A percentile compares a stretch with the other conserved stretches of the same genome.
Conservation (phyloP, 2,113 vertebrate species). For the Pristiophorus japonicus region DNA sequence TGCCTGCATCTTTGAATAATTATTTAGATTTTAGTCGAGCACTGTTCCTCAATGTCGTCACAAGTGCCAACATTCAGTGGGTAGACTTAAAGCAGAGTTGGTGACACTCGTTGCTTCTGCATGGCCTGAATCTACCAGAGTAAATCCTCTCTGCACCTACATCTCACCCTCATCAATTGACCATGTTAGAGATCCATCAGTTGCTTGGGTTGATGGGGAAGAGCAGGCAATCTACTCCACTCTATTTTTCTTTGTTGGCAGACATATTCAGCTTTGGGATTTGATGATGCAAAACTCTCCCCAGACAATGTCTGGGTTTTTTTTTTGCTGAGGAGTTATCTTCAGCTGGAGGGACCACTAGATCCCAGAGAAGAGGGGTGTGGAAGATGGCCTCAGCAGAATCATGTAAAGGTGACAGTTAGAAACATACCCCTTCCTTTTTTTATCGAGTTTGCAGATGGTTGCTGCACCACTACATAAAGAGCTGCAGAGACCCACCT, state of each 20-base stretch:
- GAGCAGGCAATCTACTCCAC: not conserved
- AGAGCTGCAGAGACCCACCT: not conserved
- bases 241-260: not conserved
- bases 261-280: not conserved
- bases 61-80: not conserved
- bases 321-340: not conserved
- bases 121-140: not conserved
- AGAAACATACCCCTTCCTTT: not conserved
- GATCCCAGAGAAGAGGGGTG: not conserved
- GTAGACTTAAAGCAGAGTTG: not conserved
- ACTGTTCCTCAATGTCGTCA: slow-evolving; percentile 24
- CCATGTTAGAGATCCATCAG: not conserved
- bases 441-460: not conserved
- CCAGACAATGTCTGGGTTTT: not conserved
- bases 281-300: not conserved
- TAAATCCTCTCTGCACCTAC: not conserved
- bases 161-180: not conserved
- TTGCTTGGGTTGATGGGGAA: not conserved
- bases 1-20: not conserved
- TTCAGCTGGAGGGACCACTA: not conserved
- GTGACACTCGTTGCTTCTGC: not conserved
- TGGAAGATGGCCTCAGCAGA: not conserved
- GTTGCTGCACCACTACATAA: not conserved
- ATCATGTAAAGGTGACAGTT: not conserved
- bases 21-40: slow-evolving; percentile 13